Conservation (phyloP, 2,113 vertebrate genomes). For the Recurvirostra avosetta region DNA sequence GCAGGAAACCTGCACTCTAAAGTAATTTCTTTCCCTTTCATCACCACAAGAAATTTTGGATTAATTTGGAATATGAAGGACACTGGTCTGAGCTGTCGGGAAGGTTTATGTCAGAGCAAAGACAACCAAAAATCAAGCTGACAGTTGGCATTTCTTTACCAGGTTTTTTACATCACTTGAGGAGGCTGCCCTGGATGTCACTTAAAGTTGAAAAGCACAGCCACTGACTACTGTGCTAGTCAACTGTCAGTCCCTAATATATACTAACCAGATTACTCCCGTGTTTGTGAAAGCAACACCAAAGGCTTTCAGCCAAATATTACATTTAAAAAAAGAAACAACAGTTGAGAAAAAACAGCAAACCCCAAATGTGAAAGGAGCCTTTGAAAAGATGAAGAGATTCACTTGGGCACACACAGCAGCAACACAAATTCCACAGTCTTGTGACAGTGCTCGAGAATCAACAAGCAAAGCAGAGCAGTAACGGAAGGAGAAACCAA, state of each 20-base stretch:
- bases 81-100: slow-evolving; percentile 37
- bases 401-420: not conserved
- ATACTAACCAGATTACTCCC: not conserved
- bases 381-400: not conserved
- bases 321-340: not conserved
- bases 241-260: not conserved
- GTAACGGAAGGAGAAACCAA: not conserved
- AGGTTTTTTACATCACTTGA: slow-evolving; percentile 32
- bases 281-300: not conserved
- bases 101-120: slow-evolving; percentile 40
- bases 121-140: slow-evolving; percentile 40
- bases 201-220: slow-evolving; percentile 30
- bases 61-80: slow-evolving; percentile 50
- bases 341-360: not conserved
- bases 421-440: not conserved
- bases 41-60: slow-evolving; percentile 28
- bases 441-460: not conserved
- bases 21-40: slow-evolving; percentile 32
- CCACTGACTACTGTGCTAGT: not conserved
- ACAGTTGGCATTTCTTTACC: slow-evolving; percentile 57
- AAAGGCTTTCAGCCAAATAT: slow-evolving; percentile 9
- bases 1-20: not conserved
- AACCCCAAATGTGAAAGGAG: not conserved
- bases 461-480: not conserved
- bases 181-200: not conserved